Base-by-base conservation (phyloP, 1,140 invertebrate genomes). In the Paralvinella palmiformis region DNA sequence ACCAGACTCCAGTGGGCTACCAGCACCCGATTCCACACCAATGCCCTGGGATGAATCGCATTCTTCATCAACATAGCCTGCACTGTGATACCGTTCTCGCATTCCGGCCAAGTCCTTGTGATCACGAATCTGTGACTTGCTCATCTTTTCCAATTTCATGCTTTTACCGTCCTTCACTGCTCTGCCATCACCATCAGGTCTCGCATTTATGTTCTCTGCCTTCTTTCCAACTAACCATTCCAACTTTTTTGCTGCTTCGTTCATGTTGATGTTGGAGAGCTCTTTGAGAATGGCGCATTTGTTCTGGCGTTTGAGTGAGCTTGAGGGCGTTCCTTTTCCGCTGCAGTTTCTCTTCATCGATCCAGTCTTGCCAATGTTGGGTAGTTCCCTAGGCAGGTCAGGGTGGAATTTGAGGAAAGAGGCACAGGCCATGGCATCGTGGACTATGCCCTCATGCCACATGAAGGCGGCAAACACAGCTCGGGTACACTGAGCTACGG, bases 401-500 rank as follows among this genome's bases (percentile, higher is more conserved):
- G 92, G 93, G 79, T 96, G 92, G 76, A 97, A 97, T 80, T 96
- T 96, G 0, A 98, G 82, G 75, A 94, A 98, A 3, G 94, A 92
- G 0, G 94, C 92, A 75, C 92, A 95, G 0, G 94, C 93, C 89
- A 98, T 97, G 4, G 94, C 94, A 78, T 98, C 95, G 76, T 96
- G 92, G 0, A 96, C 92, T 45, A 98, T 89, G 1, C 92, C 94
- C 84, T 97, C 94, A 78, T 98, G 95, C 94, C 94, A 98, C 1
- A 98, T 79, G 72, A 97, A 89, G 0, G 95, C 93, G 0, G 94
- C 94, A 81, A 98, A 99, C 0, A 96, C 90, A 0, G 93, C 90
- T 5, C 96, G 84, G 3, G 96, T 80, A 72, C 91, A 91, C 78
- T 98, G 94, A 0, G 93, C 94, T 20, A 95, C 88, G 0, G 92